Base-by-base conservation (phyloP, 2,888 invertebrate species). In the Strigamia crassipes region DNA sequence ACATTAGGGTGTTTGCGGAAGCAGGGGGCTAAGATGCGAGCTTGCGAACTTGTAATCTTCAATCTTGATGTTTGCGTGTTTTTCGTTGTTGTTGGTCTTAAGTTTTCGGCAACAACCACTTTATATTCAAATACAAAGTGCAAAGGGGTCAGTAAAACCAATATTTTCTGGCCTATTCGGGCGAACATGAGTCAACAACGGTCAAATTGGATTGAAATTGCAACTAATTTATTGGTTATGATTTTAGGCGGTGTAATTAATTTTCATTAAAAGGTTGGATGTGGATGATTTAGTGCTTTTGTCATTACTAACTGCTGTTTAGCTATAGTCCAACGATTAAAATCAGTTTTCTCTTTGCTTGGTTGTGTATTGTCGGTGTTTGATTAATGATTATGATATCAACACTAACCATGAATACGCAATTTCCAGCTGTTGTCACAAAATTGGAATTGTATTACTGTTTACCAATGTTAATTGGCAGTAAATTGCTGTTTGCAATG, bases 201-300 rank as follows among this genome's bases (percentile, higher is more conserved):
- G 1, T 8, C 21, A 66, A 66, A 66, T 23, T 66, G 61, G 8
- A 23, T 23, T 66, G 61, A 8, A 66, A 66, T n/a, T 66, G 12
- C 61, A 15, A 66, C 61, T 1, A 66, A 18, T 66, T 66, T 66
- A 18, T 66, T 18, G 21, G n/a, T 66, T 66, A 12, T 21, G 23
- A 66, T 66, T 66, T 5, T 21, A 23, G 61, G 12, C 12, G 61
- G 18, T 66, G 61, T 66, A 66, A 66, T 66, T 66, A 66, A 66
- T 66, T 66, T 66, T 66, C 61, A 23, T 66, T 66, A 66, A 66
- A 18, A 66, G 61, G 21, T 66, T 46, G n/a, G 61, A 66, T 21
- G 61, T 66, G 61, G 61, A 18, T 66, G 23, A 66, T 66, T 66
- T 66, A 66, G n/a, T 66, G 61, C 61, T 8, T 4, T 66, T 66